phyloP scores from a whole-genome alignment of 2,888 invertebrate species.

The Electrophaes corylata region DNA sequence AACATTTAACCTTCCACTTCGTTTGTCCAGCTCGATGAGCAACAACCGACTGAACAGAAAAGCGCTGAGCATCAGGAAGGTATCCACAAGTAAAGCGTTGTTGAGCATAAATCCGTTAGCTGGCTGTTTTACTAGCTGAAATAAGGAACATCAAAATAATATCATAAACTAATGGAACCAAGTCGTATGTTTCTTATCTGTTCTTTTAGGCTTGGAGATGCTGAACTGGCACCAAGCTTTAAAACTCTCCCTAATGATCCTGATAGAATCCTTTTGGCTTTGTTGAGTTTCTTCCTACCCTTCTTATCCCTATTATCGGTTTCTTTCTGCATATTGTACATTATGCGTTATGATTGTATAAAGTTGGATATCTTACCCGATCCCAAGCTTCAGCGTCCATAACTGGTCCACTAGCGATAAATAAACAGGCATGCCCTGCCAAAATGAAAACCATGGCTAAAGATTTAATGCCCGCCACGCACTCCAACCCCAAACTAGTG shows the following conservation, averaged over 20 bases:
- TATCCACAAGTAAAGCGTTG: slow-evolving; percentile 89
- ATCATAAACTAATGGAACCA: too few species aligned
- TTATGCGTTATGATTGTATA: too few species aligned
- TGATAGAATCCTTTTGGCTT: too few species aligned
- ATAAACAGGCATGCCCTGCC: slow-evolving; percentile 87
- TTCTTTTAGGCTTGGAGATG: too few species aligned
- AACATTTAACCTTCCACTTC: slow-evolving; percentile 86
- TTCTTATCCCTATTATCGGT: too few species aligned
- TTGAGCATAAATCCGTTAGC: slow-evolving; percentile 86
- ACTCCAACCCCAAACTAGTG: slow-evolving; percentile 85
- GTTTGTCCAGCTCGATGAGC: slow-evolving; percentile 87
- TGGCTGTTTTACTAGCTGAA: slow-evolving; percentile 82
- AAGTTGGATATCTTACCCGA: slow-evolving; percentile 76
- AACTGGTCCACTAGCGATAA: slow-evolving; percentile 87
- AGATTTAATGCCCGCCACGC: slow-evolving; percentile 87
- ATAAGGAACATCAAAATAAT: too few species aligned
- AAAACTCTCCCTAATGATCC: too few species aligned
- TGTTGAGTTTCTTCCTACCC: too few species aligned
- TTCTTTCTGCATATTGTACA: too few species aligned
- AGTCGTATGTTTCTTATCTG: too few species aligned
- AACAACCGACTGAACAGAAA: slow-evolving; percentile 88
- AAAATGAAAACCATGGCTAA: slow-evolving; percentile 88
- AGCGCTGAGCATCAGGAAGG: slow-evolving; percentile 88
- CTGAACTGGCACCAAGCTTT: too few species aligned
- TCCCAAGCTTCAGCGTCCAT: slow-evolving; percentile 86